Evolutionary conservation across 2,113 vertebrate species (phyloP).

Genomic region (Taxidea taxus): DNA sequence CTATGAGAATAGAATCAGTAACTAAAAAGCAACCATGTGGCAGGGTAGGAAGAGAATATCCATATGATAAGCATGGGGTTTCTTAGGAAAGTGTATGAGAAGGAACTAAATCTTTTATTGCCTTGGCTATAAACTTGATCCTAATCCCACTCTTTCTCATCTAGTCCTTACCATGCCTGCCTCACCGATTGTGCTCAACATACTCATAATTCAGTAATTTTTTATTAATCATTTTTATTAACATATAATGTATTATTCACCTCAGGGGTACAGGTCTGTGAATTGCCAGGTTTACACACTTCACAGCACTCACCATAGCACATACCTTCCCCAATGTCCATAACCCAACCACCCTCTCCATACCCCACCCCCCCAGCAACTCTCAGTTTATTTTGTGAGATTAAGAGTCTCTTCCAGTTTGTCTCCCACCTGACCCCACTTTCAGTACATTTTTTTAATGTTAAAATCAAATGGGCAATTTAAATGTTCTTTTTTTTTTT

Average conservation of each 20-base stretch:
- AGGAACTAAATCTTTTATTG: not conserved
- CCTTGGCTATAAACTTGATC: not conserved
- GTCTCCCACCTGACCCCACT: no score
- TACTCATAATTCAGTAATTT: not conserved
- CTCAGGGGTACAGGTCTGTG: no score
- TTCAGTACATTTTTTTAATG: not conserved
- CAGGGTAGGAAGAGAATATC: not conserved
- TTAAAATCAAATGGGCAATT: not conserved
- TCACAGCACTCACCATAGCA: no score
- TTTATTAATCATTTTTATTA: no score
- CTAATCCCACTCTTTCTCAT: not conserved
- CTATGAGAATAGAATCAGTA: not conserved
- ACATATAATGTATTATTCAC: no score
- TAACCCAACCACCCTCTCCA: no score
- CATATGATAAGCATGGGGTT: not conserved
- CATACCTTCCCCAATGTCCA: no score
- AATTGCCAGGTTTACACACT: no score
- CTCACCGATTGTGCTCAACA: not conserved
- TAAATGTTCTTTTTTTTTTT: not conserved
- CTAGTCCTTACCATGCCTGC: not conserved
- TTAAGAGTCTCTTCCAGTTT: no score
- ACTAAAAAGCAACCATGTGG: not conserved
- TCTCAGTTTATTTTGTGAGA: no score
- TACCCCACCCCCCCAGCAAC: accelerated
- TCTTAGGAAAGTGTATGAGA: not conserved